These are phyloP conservation scores for Willowsia nigromaculata DNA, from an alignment of 2,888 invertebrate genomes.

Conservation along the genomic window DNA sequence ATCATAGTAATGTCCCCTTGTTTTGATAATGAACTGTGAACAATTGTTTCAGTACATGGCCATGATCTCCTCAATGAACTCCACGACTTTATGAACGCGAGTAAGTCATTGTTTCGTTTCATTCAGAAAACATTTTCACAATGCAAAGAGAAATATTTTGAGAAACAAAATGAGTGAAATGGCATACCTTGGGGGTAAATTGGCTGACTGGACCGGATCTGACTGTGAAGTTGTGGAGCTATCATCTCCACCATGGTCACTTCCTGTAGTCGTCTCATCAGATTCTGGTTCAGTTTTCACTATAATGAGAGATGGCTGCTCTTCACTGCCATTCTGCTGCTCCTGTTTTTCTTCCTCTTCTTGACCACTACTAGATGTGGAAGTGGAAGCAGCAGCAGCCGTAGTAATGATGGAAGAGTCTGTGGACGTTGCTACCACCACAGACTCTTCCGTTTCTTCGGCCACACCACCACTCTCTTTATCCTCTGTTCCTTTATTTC, in stretches of 20 bases:
- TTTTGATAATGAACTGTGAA: too few species aligned
- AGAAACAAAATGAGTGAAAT: neutral
- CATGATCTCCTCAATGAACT: too few species aligned
- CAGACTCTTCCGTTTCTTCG: slow-evolving; percentile 57
- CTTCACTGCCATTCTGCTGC: neutral
- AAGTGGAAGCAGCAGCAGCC: neutral
- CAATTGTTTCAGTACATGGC: too few species aligned
- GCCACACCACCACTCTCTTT: slow-evolving; percentile 31
- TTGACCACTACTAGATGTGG: neutral
- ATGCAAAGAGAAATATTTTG: neutral
- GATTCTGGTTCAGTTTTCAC: slow-evolving; percentile 75
- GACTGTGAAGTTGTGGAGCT: slow-evolving; percentile 57
- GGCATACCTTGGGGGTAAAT: slow-evolving; percentile 77
- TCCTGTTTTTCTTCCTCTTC: neutral
- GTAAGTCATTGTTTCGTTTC: too few species aligned
- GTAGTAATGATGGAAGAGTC: neutral
- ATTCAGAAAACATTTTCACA: too few species aligned
- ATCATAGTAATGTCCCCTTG: too few species aligned
- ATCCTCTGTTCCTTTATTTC: slow-evolving; percentile 40
- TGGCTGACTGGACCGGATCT: slow-evolving; percentile 74
- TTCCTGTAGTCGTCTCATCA: slow-evolving; percentile 52
- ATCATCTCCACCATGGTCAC: slow-evolving; percentile 55
- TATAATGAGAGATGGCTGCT: slow-evolving; percentile 58
- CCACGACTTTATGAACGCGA: too few species aligned
- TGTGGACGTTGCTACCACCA: neutral